Conservation (phyloP, 2,797 vertebrate genomes). For the Nyctalus aviator region DNA sequence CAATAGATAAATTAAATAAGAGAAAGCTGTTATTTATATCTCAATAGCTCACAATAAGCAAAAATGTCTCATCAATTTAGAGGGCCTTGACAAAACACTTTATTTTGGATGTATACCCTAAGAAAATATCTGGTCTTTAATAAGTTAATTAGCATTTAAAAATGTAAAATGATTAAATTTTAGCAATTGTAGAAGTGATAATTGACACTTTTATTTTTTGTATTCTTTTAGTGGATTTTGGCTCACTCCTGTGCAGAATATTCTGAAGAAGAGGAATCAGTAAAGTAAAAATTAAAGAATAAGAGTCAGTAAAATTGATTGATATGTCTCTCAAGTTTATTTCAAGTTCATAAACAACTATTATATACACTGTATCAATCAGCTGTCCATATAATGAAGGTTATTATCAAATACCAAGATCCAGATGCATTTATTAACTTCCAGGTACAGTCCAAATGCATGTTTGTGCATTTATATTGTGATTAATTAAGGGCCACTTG, state of each 20-base stretch:
- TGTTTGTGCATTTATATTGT: slow-evolving; percentile 67
- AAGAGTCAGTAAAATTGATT: background rate
- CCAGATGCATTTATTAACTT: slow-evolving; percentile 78
- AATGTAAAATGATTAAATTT: background rate
- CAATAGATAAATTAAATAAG: background rate
- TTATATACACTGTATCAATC: slow-evolving; percentile 5
- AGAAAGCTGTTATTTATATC: background rate
- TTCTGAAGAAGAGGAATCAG: slow-evolving; percentile 36
- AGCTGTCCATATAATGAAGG: slow-evolving; percentile 56
- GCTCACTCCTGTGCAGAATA: background rate
- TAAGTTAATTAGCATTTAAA: background rate
- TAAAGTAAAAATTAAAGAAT: background rate
- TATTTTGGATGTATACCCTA: background rate
- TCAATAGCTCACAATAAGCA: background rate
- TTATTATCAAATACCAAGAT: slow-evolving; percentile 66
- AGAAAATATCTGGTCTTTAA: background rate
- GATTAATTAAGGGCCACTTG: slow-evolving; percentile 82
- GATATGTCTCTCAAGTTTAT: background rate
- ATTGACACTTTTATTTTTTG: background rate
- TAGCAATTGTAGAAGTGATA: background rate
- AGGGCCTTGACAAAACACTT: background rate
- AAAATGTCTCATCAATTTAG: background rate
- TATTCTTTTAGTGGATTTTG: background rate
- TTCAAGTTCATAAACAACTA: slow-evolving; percentile 56
- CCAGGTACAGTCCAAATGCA: slow-evolving; percentile 41